Evolutionary conservation across 2,797 vertebrate species (phyloP).

Genomic region (Channa striata): DNA sequence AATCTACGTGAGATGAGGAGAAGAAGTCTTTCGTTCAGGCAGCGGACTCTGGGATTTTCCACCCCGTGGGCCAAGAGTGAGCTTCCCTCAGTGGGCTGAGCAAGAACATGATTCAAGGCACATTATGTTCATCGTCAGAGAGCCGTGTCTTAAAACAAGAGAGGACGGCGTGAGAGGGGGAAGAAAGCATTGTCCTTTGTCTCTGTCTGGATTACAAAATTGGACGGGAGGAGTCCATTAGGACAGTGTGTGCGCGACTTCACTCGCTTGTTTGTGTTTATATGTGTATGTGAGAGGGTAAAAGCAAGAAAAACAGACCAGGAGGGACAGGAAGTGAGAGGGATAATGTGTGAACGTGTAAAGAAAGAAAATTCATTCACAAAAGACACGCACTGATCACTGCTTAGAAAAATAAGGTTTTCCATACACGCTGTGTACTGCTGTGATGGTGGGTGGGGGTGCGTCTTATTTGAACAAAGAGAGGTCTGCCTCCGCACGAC

Average conservation of each 20-base stretch:
- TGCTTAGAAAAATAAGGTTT: not conserved
- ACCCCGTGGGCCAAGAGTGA: constrained; percentile 65
- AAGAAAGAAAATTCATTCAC: not conserved
- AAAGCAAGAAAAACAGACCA: not conserved
- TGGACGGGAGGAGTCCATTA: constrained; percentile 60
- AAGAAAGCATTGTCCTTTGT: constrained; percentile 44
- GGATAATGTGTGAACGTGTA: constrained; percentile 24
- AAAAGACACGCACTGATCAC: not conserved
- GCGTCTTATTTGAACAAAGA: constrained; percentile 4
- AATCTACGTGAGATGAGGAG: constrained; percentile 60
- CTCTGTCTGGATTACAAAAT: constrained; percentile 63
- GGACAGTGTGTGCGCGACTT: constrained; percentile 13
- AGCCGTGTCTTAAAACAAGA: constrained; percentile 52
- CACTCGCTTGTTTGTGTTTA: constrained; percentile 6
- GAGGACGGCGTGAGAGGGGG: constrained; percentile 36
- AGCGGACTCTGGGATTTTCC: constrained; percentile 66
- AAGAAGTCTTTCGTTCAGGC: constrained; percentile 57
- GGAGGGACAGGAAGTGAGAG: not conserved
- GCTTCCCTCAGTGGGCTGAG: constrained; percentile 60
- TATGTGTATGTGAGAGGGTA: constrained; percentile 3
- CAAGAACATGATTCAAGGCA: constrained; percentile 60
- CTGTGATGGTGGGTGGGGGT: not conserved
- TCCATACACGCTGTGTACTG: not conserved
- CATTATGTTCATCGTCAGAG: constrained; percentile 69
- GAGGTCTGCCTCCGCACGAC: constrained; percentile 21